A percentile compares a stretch with the other conserved stretches of the same genome.
These are phyloP conservation scores for Schizothorax lantsangensis DNA, from an alignment of 2,797 vertebrate species.

Conservation along the genomic window DNA sequence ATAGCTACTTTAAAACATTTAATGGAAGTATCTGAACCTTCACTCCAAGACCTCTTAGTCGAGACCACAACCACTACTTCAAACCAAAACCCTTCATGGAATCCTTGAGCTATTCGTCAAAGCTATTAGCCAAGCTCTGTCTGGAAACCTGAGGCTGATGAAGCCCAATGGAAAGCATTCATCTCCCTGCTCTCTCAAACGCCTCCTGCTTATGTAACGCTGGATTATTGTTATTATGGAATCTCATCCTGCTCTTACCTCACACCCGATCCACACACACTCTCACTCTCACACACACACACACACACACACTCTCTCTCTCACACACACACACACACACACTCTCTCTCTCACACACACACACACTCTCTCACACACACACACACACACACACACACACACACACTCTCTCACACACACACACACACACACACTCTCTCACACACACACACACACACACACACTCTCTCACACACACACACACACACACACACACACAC, in stretches of 20 bases:
- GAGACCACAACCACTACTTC: not conserved
- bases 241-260: conserved; percentile 24
- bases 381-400: too few species aligned
- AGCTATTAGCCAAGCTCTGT: conserved; percentile 7
- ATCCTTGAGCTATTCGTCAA: conserved; percentile 29
- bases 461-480: conserved; percentile 9
- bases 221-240: conserved; percentile 43
- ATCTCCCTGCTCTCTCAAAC: conserved; percentile 36
- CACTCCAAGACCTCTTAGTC: not conserved
- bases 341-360: not conserved
- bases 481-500: too few species aligned
- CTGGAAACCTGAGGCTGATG: conserved; percentile 35
- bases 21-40: not conserved
- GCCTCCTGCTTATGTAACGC: conserved; percentile 34
- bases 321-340: not conserved
- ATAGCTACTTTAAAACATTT: not conserved
- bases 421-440: not conserved
- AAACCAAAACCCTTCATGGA: conserved; percentile 38
- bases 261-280: not conserved
- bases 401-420: conserved; percentile 2
- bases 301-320: not conserved
- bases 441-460: too few species aligned
- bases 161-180: conserved; percentile 41
- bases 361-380: conserved; percentile 2
- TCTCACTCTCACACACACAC: not conserved